A percentile compares a stretch with the other conserved stretches of the same genome.
Conservation (phyloP, 2,113 vertebrate species). For the Passer domesticus region DNA sequence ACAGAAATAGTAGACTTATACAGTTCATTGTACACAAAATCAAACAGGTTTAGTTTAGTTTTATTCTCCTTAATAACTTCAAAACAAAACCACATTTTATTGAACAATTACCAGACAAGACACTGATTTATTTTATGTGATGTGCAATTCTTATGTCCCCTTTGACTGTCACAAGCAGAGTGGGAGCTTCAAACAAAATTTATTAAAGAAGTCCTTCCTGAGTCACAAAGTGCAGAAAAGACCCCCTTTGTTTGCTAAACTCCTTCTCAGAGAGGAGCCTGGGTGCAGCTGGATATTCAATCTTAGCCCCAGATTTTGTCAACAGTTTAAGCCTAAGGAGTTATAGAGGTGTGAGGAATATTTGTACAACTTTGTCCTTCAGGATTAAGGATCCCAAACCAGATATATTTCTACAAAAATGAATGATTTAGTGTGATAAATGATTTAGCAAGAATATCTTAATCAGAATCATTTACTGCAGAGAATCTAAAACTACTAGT, state of each 20-base stretch:
- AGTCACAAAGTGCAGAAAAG: background rate
- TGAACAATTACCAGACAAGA: background rate
- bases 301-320: background rate
- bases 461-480: background rate
- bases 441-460: background rate
- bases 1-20: background rate
- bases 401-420: background rate
- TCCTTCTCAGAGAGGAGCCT: background rate
- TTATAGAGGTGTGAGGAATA: background rate
- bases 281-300: background rate
- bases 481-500: background rate
- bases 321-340: background rate
- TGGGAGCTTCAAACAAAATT: background rate
- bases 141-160: background rate
- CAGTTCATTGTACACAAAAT: background rate
- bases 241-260: background rate
- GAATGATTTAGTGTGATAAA: background rate
- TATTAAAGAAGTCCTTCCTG: background rate
- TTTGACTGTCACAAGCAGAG: background rate
- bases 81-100: background rate
- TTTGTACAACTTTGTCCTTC: background rate
- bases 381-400: background rate
- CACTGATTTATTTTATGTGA: background rate
- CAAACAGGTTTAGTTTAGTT: background rate
- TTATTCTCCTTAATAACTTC: background rate